Percentiles rank a stretch among this genome's conserved stretches.
Evolutionary conservation across 2,888 invertebrate species (phyloP).

Genomic region (Hartigia nigra): DNA sequence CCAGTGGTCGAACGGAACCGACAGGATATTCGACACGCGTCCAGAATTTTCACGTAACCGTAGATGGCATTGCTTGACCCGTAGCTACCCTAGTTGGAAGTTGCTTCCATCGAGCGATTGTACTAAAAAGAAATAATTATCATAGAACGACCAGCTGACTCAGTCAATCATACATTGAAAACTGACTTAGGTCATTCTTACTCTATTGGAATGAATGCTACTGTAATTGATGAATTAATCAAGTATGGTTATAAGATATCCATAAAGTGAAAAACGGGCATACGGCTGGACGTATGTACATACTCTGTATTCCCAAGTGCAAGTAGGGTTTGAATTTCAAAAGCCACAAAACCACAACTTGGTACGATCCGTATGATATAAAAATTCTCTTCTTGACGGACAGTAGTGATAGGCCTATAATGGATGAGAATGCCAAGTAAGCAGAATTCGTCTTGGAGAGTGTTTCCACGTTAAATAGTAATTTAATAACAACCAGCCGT

Average conservation of each 20-base stretch:
- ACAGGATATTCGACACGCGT: conserved; percentile 58
- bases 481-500: neutral
- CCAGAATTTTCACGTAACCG: conserved; percentile 53
- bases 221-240: neutral
- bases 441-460: neutral
- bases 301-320: neutral
- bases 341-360: conserved; percentile 3
- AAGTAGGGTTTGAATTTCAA: neutral
- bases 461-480: neutral
- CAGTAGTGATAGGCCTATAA: neutral
- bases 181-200: neutral
- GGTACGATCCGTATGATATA: neutral
- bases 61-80: conserved; percentile 45
- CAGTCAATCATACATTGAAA: neutral
- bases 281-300: neutral
- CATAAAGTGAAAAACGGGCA: neutral
- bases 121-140: neutral
- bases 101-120: conserved; percentile 14
- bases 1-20: conserved; percentile 49
- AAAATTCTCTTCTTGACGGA: too few species aligned
- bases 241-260: neutral
- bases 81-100: conserved; percentile 33
- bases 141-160: neutral
- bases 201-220: neutral
- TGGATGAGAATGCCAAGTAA: neutral